A percentile compares a stretch with the other conserved stretches of the same genome.
These are phyloP conservation scores for Patagioenas fasciata DNA, from an alignment of 2,113 vertebrate species.

Conservation along the genomic window DNA sequence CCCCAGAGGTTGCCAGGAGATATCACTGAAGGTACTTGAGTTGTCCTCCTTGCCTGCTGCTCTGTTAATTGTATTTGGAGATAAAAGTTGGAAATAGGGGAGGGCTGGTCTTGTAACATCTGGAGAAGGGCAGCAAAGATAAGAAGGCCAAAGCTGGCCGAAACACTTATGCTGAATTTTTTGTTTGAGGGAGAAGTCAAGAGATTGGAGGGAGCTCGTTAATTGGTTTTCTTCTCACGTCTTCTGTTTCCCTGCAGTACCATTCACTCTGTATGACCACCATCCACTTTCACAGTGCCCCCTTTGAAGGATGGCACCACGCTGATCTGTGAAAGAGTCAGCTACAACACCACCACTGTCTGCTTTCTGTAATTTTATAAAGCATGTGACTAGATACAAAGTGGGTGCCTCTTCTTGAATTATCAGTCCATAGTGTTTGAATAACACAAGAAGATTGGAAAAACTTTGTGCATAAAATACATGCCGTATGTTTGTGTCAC, in stretches of 20 bases:
- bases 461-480: neutral
- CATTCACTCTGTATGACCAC: constrained; percentile 23
- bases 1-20: neutral
- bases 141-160: neutral
- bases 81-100: neutral
- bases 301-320: constrained; percentile 24
- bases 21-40: neutral
- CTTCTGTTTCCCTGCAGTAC: constrained; percentile 4
- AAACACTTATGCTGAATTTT: neutral
- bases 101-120: neutral
- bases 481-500: neutral
- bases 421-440: neutral
- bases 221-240: constrained; percentile 29
- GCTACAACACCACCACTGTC: neutral
- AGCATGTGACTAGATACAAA: neutral
- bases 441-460: neutral
- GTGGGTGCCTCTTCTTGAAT: neutral
- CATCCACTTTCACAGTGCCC: neutral
- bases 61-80: neutral
- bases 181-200: neutral
- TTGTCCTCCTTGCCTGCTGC: neutral
- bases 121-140: neutral
- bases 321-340: neutral
- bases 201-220: neutral
- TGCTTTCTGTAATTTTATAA: neutral